These are phyloP conservation scores for Neofelis nebulosa DNA, from an alignment of 2,113 vertebrate species.

Conservation along the genomic window DNA sequence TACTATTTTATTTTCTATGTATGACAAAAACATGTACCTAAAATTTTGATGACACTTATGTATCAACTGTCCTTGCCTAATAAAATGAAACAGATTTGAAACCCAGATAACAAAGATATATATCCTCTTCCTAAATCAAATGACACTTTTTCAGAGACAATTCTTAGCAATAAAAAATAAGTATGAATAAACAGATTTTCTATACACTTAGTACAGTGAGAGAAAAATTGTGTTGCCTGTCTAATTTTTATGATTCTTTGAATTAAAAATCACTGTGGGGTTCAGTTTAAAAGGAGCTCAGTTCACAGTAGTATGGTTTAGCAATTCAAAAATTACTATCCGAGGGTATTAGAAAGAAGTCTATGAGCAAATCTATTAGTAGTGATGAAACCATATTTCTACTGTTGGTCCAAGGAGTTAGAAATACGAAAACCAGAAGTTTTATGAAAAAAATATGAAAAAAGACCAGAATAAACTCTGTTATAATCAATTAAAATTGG, in stretches of 20 bases:
- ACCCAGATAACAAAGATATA: neutral
- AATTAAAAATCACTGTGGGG: neutral
- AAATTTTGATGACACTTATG: constrained; percentile 44
- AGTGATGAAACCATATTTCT: neutral
- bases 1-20: constrained; percentile 69
- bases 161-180: neutral
- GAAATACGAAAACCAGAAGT: neutral
- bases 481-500: neutral
- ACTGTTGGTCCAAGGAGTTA: neutral
- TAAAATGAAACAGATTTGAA: constrained; percentile 67
- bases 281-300: neutral
- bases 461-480: neutral
- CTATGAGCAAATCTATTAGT: neutral
- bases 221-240: neutral
- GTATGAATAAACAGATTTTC: neutral
- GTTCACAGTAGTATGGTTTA: neutral
- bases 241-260: neutral
- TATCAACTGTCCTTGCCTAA: constrained; percentile 53
- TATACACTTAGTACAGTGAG: neutral
- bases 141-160: neutral
- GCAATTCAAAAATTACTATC: neutral
- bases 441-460: no score
- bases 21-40: constrained; percentile 59
- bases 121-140: neutral
- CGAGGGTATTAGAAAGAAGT: neutral